Conservation (phyloP, 2,113 vertebrate species). For the Cacatua alba region DNA sequence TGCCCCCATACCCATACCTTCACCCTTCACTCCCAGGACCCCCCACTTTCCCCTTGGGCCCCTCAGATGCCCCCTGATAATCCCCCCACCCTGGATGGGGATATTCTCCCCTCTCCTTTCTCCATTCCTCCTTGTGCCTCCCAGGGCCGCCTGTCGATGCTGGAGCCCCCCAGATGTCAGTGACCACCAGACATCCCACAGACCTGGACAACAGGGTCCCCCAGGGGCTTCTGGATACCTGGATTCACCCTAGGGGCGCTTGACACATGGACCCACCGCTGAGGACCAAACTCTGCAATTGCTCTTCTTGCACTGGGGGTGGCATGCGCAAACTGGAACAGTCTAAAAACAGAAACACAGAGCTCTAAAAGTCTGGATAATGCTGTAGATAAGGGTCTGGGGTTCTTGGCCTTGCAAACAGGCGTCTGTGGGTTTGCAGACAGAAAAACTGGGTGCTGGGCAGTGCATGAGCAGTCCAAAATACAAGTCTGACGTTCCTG, state of each 20-base stretch:
- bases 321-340: background rate
- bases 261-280: background rate
- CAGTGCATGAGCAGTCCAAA: background rate
- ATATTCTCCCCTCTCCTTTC: background rate
- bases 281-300: background rate
- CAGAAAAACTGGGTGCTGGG: background rate
- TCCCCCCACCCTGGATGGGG: background rate
- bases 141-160: background rate
- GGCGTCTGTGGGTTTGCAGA: background rate
- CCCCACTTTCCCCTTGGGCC: background rate
- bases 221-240: background rate
- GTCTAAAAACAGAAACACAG: background rate
- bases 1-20: background rate
- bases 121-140: background rate
- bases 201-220: background rate
- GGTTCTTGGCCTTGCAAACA: background rate
- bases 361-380: background rate
- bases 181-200: rapidly evolving
- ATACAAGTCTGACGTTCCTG: background rate
- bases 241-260: background rate
- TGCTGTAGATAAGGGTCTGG: background rate
- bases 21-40: background rate
- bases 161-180: background rate
- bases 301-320: background rate
- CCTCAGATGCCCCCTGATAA: background rate